Percentiles rank a stretch among this genome's conserved stretches.
phyloP scores from a whole-genome alignment of 2,113 vertebrate genomes.

The Hemicordylus capensis region DNA sequence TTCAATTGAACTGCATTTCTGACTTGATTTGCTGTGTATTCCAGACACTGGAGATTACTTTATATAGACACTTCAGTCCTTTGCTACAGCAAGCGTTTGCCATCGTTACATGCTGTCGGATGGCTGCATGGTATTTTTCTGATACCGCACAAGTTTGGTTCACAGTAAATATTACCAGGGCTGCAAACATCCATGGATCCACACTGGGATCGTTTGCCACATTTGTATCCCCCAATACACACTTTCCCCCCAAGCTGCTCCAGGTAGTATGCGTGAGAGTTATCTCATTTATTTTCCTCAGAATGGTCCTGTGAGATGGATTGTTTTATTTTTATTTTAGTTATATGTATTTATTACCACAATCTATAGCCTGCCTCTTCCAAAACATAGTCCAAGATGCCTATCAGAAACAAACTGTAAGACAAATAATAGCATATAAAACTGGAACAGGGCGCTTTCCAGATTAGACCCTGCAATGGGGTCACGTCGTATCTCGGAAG shows the following conservation, averaged over 20 bases:
- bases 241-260: neutral
- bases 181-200: neutral
- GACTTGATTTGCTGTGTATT: constrained; percentile 10
- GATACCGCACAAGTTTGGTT: neutral
- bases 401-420: no score
- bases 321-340: no score
- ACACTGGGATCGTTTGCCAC: neutral
- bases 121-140: neutral
- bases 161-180: neutral
- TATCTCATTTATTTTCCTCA: neutral
- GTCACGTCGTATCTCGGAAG: no score
- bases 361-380: no score
- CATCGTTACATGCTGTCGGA: neutral
- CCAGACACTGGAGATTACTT: neutral
- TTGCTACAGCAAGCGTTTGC: neutral
- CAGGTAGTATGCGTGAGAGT: no score
- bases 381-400: no score
- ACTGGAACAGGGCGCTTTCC: no score
- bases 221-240: neutral
- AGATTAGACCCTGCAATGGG: no score
- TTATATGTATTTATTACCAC: no score
- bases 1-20: neutral
- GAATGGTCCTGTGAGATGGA: neutral
- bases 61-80: neutral
- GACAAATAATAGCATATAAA: no score